phyloP scores from a whole-genome alignment of 1,140 invertebrate genomes.

The Aphaenogaster floridana region DNA sequence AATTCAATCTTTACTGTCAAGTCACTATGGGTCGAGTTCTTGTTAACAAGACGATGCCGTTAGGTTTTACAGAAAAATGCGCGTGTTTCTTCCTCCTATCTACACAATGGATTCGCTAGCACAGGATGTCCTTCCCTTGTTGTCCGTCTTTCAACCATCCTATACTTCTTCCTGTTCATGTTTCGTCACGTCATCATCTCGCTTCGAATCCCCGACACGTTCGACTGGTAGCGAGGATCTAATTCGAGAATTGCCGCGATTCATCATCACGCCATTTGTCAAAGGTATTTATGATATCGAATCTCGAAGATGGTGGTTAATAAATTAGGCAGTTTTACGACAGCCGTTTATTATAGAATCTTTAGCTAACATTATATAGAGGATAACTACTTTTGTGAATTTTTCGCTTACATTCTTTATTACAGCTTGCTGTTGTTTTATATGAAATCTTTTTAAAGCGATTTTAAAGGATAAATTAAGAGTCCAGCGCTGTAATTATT shows the following conservation, averaged over 20 bases:
- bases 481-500: too few relatives aligned
- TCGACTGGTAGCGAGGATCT: conserved; percentile 18
- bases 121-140: conserved; percentile 32
- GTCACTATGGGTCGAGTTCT: background rate
- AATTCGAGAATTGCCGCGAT: conserved; percentile 57
- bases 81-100: background rate
- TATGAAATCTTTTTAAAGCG: background rate
- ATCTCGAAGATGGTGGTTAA: background rate
- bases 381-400: background rate
- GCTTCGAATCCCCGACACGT: conserved; percentile 60
- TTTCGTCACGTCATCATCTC: conserved; percentile 66
- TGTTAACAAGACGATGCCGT: background rate
- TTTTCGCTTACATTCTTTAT: background rate
- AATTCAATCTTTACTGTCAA: background rate
- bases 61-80: background rate
- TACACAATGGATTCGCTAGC: conserved; percentile 39
- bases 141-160: background rate
- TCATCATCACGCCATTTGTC: conserved; percentile 65
- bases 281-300: background rate
- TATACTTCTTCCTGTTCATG: conserved; percentile 31
- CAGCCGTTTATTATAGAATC: background rate
- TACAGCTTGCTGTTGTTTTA: background rate
- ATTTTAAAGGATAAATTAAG: too few relatives aligned
- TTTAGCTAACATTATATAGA: too few relatives aligned
- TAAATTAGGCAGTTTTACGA: background rate